Base-by-base conservation (phyloP, 2,888 invertebrate species). In the Diogma glabrata region DNA sequence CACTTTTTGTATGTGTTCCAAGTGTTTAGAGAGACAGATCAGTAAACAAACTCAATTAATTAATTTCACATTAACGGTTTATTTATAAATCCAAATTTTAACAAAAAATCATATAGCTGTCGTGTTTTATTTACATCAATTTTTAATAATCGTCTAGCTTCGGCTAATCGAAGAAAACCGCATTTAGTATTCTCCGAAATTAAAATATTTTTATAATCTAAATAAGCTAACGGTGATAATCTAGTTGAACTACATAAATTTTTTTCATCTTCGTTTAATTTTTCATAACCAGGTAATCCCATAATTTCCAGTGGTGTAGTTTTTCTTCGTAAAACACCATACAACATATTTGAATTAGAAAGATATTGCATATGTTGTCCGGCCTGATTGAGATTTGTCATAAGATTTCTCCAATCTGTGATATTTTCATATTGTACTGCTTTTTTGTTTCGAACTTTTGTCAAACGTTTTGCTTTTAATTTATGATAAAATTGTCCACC, bases 111-210 rank as follows among this genome's bases (percentile, higher is more conserved):
- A 72, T 84, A 87, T 60, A 93, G 79, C 67, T 88, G 88, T 55
- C 92, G 78, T 0, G 93, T 94, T 67, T 87, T 87, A 67, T 92
- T 92, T 3, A 94, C 94, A 73, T 94, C 93, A 59, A 94, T 94
- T 70, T 92, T 93, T 33, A 93, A 77, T 43, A 92, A 75, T 40
- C 77, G 76, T 49, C 94, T 73, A 0, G 93, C 93, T 63, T 89
- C 88, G 2, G 88, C 79, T 54, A 94, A 71, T 54, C 83, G 77
- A 6, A 94, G 69, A 53, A 76, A 80, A 0, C 87, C 85, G 53
- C 77, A 71, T 65, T 86, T 90, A 54, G 81, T 75, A 66, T 85
- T 87, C 64, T 93, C 92, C 0, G 75, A 65, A 28, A 87, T 76
- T 6, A 94, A 69, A 47, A 82, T 73, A 33, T 78, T 76, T 61